Evolutionary conservation across 1,140 invertebrate species (phyloP).

Genomic region (Hormaphis cornu): DNA sequence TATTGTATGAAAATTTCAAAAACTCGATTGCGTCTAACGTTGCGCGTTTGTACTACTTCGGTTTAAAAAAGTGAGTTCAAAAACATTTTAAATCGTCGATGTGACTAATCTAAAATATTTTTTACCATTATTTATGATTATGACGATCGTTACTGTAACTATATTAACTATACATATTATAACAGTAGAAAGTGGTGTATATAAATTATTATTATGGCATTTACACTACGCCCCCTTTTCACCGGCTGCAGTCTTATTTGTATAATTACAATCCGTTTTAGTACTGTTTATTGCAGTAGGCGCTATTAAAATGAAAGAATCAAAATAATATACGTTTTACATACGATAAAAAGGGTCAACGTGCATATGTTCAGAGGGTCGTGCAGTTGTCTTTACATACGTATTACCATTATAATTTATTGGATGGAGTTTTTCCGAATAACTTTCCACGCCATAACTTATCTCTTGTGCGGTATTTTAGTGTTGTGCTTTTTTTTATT

Average conservation of each 20-base stretch:
- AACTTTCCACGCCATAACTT: constrained; percentile 21
- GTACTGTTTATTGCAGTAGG: background rate
- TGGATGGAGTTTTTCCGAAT: constrained; percentile 17
- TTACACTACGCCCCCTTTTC: background rate
- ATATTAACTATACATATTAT: no score
- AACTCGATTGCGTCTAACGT: no score
- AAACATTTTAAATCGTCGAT: no score
- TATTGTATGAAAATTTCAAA: no score
- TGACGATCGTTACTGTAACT: no score
- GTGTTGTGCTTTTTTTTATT: background rate
- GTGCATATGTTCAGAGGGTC: constrained; percentile 28
- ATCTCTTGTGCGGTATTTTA: constrained; percentile 4
- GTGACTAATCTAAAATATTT: no score
- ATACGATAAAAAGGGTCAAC: constrained; percentile 23
- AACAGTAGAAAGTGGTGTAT: no score
- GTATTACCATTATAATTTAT: constrained; percentile 14
- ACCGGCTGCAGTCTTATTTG: constrained; percentile 3
- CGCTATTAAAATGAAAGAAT: constrained; percentile 5
- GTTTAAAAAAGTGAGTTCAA: no score
- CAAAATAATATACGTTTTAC: constrained; percentile 3
- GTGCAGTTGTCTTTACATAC: constrained; percentile 24
- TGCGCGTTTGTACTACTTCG: no score
- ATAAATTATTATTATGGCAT: constrained; percentile 5
- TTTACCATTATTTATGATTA: no score
- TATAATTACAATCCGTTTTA: constrained; percentile 14